These are phyloP conservation scores for Rhyacophila evoluta DNA, from an alignment of 2,888 invertebrate genomes.

Conservation along the genomic window DNA sequence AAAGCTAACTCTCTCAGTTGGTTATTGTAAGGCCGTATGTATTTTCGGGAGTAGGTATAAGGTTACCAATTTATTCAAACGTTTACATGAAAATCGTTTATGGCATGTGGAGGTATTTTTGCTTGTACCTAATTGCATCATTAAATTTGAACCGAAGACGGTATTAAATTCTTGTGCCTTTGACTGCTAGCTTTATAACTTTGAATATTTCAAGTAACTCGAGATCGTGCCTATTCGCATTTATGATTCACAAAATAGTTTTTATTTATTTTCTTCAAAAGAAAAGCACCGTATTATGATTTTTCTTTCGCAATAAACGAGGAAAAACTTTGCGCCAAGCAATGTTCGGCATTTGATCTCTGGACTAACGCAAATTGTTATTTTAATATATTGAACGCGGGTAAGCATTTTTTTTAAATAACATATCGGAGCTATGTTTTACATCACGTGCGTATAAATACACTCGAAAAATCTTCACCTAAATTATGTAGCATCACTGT, in stretches of 20 bases:
- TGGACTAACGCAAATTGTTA: not conserved
- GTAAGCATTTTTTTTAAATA: not conserved
- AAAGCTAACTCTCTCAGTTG: not conserved
- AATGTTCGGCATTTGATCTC: not conserved
- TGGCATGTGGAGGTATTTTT: conserved; percentile 18
- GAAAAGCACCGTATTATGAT: conserved; percentile 3
- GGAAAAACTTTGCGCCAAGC: not conserved
- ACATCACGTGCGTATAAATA: too few relatives aligned
- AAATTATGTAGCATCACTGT: too few relatives aligned
- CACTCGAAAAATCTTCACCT: too few relatives aligned
- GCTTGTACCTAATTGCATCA: conserved; percentile 36
- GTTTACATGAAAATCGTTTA: conserved; percentile 24
- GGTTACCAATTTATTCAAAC: conserved; percentile 24
- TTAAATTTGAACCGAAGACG: conserved; percentile 28
- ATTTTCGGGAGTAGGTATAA: not conserved
- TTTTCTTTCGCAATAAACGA: conserved; percentile 8
- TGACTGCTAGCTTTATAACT: conserved; percentile 9
- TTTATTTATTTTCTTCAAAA: conserved; percentile 19
- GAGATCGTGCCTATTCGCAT: conserved; percentile 22
- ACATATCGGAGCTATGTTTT: too few relatives aligned
- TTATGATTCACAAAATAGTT: conserved; percentile 13
- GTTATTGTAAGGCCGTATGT: not conserved
- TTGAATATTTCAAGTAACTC: conserved; percentile 13
- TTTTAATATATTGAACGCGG: not conserved
- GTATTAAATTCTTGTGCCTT: conserved; percentile 21